Evolutionary conservation across 2,888 invertebrate genomes (phyloP).

Genomic region (Lasioglossum lativentre): DNA sequence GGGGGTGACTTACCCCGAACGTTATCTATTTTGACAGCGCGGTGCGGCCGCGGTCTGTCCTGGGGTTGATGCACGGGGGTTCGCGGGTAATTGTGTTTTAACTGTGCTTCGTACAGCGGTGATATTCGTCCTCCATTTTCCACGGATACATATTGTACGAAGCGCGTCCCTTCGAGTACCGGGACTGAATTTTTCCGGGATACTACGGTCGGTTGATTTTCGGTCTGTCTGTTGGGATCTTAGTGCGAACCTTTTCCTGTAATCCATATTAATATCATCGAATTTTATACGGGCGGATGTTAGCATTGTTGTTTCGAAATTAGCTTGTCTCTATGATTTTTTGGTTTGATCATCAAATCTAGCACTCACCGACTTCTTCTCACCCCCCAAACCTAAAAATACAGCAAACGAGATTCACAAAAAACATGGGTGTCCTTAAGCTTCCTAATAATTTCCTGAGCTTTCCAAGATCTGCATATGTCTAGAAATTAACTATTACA

Average conservation of each 20-base stretch:
- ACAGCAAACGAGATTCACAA: too few species aligned
- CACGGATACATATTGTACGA: constrained; percentile 6
- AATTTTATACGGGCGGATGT: too few species aligned
- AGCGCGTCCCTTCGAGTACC: background rate
- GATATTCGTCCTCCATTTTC: constrained; percentile 46
- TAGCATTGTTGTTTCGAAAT: too few species aligned
- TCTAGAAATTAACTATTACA: background rate
- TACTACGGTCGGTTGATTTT: background rate
- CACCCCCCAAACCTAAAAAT: too few species aligned
- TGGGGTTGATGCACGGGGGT: constrained; percentile 68
- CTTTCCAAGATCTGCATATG: too few species aligned
- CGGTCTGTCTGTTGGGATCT: background rate
- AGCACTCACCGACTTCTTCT: too few species aligned
- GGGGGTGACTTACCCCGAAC: constrained; percentile 82
- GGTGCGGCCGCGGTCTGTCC: constrained; percentile 82
- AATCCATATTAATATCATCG: background rate
- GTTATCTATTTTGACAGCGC: constrained; percentile 84
- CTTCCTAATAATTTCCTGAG: too few species aligned
- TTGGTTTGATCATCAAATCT: too few species aligned
- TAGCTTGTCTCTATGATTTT: too few species aligned
- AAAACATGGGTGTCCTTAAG: too few species aligned
- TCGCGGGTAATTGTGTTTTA: constrained; percentile 81
- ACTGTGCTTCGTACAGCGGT: constrained; percentile 67
- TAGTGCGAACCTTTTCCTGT: background rate
- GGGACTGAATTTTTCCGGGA: background rate